These are phyloP conservation scores for Drosophila quinaria DNA, from an alignment of 2,888 invertebrate species.

Conservation along the genomic window DNA sequence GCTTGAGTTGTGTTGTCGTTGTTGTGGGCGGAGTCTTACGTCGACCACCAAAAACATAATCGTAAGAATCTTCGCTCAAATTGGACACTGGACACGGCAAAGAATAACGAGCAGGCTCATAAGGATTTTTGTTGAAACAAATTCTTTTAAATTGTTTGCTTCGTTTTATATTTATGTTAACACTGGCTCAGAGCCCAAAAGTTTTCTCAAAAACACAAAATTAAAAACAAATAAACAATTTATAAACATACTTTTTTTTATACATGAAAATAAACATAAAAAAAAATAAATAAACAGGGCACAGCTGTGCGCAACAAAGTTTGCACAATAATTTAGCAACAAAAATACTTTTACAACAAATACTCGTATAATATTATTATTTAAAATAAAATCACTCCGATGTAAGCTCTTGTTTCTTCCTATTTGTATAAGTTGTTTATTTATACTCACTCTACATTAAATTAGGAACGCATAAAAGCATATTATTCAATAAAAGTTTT, in stretches of 20 bases:
- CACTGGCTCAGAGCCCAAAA: constrained; percentile 19
- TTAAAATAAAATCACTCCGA: constrained; percentile 22
- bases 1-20: constrained; percentile 86
- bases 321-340: constrained; percentile 38
- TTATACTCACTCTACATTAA: constrained; percentile 83
- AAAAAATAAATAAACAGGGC: constrained; percentile 5
- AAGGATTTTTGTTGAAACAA: constrained; percentile 41
- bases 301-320: constrained; percentile 46
- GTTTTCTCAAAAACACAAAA: constrained; percentile 10
- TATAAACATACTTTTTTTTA: neutral
- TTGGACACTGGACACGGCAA: constrained; percentile 84
- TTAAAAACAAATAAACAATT: constrained; percentile 13
- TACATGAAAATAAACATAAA: neutral
- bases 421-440: constrained; percentile 44
- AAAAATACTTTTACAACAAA: constrained; percentile 27
- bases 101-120: constrained; percentile 61
- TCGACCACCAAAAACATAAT: constrained; percentile 87
- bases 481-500: constrained; percentile 62
- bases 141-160: constrained; percentile 12
- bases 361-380: constrained; percentile 4
- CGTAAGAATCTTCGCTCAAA: constrained; percentile 86
- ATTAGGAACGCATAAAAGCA: constrained; percentile 74
- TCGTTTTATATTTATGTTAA: constrained; percentile 24
- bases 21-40: constrained; percentile 86
- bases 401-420: constrained; percentile 34